Evolutionary conservation across 2,797 vertebrate species (phyloP).

Genomic region (Petrocephalus schoutedeni): DNA sequence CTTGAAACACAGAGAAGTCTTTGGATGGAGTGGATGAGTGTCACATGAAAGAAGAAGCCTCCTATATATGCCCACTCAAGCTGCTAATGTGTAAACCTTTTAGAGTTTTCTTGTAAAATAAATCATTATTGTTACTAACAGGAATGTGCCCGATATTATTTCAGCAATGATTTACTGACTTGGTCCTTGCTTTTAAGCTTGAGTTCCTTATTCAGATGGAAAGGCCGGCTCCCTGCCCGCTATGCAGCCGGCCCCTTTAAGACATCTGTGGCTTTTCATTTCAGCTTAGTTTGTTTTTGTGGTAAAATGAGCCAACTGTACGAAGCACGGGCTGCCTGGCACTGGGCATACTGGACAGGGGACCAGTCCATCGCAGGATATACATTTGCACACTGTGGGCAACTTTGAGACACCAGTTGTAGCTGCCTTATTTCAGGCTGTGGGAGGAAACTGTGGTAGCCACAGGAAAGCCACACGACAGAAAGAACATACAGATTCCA

Average conservation of each 20-base stretch:
- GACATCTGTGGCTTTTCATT: neutral
- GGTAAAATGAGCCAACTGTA: neutral
- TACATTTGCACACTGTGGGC: neutral
- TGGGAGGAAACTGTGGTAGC: neutral
- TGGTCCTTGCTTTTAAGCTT: neutral
- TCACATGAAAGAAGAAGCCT: neutral
- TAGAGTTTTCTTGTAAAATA: neutral
- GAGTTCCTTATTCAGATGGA: neutral
- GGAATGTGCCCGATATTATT: neutral
- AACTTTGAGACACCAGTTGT: too few species aligned
- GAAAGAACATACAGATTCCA: neutral
- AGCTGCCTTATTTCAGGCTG: neutral
- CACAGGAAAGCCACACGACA: neutral
- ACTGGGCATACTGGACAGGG: too few species aligned
- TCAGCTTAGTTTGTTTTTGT: neutral
- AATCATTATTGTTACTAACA: neutral
- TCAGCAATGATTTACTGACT: neutral
- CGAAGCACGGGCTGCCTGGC: neutral
- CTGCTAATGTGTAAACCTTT: neutral
- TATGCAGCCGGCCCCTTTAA: neutral
- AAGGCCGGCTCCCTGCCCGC: neutral
- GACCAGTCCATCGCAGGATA: neutral
- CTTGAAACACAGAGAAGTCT: neutral
- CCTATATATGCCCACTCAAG: neutral
- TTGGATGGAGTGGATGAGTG: neutral